Evolutionary conservation across 1,140 invertebrate genomes (phyloP), one percentile per base, ranked within the genome.

Genomic region (Oedothorax gibbosus): DNA sequence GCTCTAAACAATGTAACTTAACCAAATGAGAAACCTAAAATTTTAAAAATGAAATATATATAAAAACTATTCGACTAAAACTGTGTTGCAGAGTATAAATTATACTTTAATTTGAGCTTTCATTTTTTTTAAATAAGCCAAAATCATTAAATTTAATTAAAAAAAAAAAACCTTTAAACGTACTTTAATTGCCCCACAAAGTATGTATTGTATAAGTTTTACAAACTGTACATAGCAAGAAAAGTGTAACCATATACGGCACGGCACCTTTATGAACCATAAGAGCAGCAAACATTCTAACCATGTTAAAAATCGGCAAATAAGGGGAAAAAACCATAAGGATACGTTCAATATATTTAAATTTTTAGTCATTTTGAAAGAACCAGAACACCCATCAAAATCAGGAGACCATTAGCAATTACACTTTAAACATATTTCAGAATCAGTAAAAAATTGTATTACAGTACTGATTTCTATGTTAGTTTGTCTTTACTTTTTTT

Each of bases 11-110:
- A 50, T 78, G 51, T 12, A 85, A n/a, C 71, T 78, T 78, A 56
- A 77, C 73, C 56, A 85, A 85, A 72, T 85, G 56, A 57, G 83
- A 85, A 18, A 85, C 49, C 85, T 83, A 60, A 62, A 75, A 54
- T 79, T 54, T 35, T 50, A 53, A n/a, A 83, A 57, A n/a, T 57
- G 49, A 75, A 82, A 66, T 12, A 60, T 20, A 60, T 18, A 68
- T 60, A 71, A 73, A 66, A 57, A 53, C 49, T 64, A 75, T 60
- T 62, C 3, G 15, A 14, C 8, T 53, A 69, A 56, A 18, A 82
- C 21, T 7, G 3, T 64, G 12, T 8, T n/a, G 10, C 15, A 8
- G 20, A 64, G 60, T n/a, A n/a, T 64, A 64, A 8, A 64, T 64
- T n/a, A 9, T 9, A 64, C 15, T n/a, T 64, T n/a, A 64, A 64